Evolutionary conservation across 2,888 invertebrate species (phyloP).

Genomic region (Lypha dubia): DNA sequence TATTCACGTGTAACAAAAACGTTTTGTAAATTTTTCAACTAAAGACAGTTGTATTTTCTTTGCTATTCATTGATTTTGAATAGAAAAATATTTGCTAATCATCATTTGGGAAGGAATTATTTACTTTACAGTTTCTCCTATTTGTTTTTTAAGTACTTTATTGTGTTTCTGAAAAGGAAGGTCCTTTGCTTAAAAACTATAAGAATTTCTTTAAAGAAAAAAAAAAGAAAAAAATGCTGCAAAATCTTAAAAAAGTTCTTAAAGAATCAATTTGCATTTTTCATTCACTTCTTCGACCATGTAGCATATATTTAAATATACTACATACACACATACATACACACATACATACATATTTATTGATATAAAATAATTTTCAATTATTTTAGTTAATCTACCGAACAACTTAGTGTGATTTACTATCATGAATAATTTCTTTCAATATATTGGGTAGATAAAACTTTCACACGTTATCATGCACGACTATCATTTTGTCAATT

Average conservation of each 20-base stretch:
- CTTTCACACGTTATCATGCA: too few relatives aligned
- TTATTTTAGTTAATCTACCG: too few relatives aligned
- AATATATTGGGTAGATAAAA: too few relatives aligned
- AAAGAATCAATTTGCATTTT: background rate
- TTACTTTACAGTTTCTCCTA: slow-evolving; percentile 13
- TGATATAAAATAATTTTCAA: too few relatives aligned
- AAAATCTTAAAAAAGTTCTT: slow-evolving; percentile 4
- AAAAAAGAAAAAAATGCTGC: background rate
- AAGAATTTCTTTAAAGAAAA: background rate
- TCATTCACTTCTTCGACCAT: slow-evolving; percentile 7
- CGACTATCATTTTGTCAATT: too few relatives aligned
- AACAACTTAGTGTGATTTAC: too few relatives aligned
- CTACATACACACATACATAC: background rate
- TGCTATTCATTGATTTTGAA: slow-evolving; percentile 2
- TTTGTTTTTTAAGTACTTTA: slow-evolving; percentile 1
- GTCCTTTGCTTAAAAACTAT: background rate
- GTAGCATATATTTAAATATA: background rate
- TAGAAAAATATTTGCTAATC: slow-evolving; percentile 45
- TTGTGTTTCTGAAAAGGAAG: background rate
- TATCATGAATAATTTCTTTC: too few relatives aligned
- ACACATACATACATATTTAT: background rate
- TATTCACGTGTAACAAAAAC: slow-evolving; percentile 9
- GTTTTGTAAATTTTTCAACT: slow-evolving; percentile 8
- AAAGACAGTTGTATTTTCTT: slow-evolving; percentile 24
- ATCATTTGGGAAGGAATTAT: slow-evolving; percentile 32